phyloP scores from a whole-genome alignment of 2,888 invertebrate species.

The Junonia oenone region DNA sequence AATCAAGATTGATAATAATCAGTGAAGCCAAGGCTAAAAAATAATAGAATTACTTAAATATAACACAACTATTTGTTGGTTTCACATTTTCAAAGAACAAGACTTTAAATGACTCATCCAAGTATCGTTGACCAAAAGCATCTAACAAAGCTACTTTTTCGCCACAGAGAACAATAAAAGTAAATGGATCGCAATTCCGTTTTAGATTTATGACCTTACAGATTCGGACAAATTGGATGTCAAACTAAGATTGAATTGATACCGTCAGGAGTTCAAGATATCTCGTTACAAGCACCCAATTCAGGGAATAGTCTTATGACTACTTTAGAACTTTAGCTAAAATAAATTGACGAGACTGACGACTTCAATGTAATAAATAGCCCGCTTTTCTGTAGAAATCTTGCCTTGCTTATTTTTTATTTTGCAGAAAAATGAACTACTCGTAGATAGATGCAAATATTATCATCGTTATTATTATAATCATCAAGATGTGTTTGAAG shows the following conservation, averaged over 20 bases:
- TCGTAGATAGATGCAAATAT: too few relatives aligned
- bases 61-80: not conserved
- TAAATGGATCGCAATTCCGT: not conserved
- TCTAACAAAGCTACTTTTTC: too few relatives aligned
- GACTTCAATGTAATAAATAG: not conserved
- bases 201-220: conserved; percentile 10
- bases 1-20: too few relatives aligned
- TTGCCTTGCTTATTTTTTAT: not conserved
- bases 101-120: too few relatives aligned
- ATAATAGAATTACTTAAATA: too few relatives aligned
- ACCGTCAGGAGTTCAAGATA: conserved; percentile 2
- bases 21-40: not conserved
- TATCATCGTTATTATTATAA: too few relatives aligned
- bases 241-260: conserved; percentile 14
- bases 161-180: not conserved
- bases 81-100: too few relatives aligned
- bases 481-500: too few relatives aligned
- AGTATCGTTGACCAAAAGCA: too few relatives aligned
- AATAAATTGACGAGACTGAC: not conserved
- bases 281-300: conserved; percentile 1
- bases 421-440: too few relatives aligned
- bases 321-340: not conserved
- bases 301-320: not conserved
- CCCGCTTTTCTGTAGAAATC: not conserved
- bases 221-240: conserved; percentile 16